A percentile compares a stretch with the other conserved stretches of the same genome.
These are phyloP conservation scores for Corvus moneduloides DNA, from an alignment of 2,113 vertebrate species.

Conservation along the genomic window DNA sequence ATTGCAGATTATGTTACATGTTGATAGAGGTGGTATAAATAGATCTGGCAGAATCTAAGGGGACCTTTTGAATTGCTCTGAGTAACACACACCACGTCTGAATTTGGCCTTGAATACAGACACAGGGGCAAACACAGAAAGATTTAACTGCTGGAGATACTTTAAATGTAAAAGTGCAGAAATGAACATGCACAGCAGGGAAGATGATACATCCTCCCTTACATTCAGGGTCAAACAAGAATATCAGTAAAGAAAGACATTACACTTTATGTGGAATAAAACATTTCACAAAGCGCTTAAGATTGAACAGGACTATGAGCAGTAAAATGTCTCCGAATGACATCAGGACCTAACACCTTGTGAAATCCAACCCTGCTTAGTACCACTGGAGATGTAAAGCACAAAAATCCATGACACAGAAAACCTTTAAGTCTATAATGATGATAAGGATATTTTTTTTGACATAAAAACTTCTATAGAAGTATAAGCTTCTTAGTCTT, in stretches of 20 bases:
- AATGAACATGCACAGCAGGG: background rate
- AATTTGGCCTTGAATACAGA: constrained; percentile 24
- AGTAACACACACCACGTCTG: background rate
- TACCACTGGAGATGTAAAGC: background rate
- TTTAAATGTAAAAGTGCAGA: background rate
- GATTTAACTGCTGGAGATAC: background rate
- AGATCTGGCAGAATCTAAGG: constrained; percentile 7
- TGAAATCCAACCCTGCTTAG: background rate
- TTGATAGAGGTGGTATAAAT: constrained; percentile 37
- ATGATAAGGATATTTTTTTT: background rate
- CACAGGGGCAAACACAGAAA: background rate
- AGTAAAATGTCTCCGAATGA: background rate
- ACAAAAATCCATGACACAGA: background rate
- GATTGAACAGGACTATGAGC: background rate
- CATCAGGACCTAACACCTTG: background rate
- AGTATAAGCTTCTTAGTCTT: background rate
- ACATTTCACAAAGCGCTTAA: constrained; percentile 5
- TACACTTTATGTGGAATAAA: background rate
- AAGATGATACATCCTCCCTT: background rate
- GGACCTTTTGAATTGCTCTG: background rate
- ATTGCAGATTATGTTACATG: constrained; percentile 22
- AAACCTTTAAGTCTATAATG: background rate
- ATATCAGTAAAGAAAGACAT: background rate
- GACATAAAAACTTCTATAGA: background rate
- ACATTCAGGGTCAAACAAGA: background rate